Evolutionary conservation across 2,113 vertebrate species (phyloP), one percentile per base, ranked within the genome.

Genomic region (Mirounga angustirostris): DNA sequence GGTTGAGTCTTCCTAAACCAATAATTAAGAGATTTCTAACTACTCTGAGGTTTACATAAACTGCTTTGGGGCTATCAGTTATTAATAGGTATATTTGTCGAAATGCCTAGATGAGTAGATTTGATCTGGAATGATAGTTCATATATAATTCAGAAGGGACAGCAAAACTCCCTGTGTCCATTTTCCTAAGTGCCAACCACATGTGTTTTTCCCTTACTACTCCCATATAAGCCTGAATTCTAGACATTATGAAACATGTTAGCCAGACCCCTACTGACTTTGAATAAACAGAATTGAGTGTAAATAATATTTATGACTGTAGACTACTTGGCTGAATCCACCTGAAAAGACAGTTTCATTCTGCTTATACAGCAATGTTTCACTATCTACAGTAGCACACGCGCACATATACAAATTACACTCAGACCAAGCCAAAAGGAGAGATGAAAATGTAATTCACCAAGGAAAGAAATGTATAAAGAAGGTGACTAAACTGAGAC

Each of bases 281-380:
- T 85, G 89, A 87, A 65, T 96, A 94, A 98, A 90, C 33, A 94
- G 82, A 91, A 97, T 14, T 80, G 85, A 97, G 73, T 96, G 85
- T 84, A 97, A 98, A 83, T 96, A 95, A 86, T 97, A 97, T 97
- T 97, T 98, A 98, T 82, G 89, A 67, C 58, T 92, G 33, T 76
- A 81, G 69, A 97, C 58, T 87, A 81, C 76, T 97, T 98, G 93
- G 83, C 40, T 94, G 54, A 78, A 89, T 94, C 19, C 28, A 93
- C 59, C 63, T 94, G 71, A 89, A 97, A 92, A 83, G 78, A 80
- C 43, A 95, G 67, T 91, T 97, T 95, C 69, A 91, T 92, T 94
- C 56, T 80, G 79, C 88, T 89, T 92, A 46, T 46, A 73, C n/a
- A 83, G 36, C 40, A 81, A 7, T 79, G 81, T 91, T 94, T 88